Conservation (phyloP, 2,113 vertebrate species). For the Martes martes region DNA sequence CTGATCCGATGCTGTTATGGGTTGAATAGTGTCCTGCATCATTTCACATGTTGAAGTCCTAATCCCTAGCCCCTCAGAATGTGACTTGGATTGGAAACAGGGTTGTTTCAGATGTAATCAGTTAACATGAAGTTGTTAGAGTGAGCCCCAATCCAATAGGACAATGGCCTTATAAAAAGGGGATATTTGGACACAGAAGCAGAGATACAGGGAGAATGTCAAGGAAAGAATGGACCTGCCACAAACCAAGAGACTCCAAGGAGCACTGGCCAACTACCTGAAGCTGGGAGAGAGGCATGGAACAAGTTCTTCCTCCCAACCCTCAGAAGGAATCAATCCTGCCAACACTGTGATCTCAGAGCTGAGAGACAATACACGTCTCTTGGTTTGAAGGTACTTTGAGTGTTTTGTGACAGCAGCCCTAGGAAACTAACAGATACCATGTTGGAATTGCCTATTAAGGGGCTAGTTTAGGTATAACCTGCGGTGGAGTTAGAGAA, state of each 20-base stretch:
- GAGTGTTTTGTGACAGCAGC: not conserved
- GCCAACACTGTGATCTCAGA: not conserved
- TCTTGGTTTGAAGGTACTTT: not conserved
- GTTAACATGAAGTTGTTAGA: not conserved
- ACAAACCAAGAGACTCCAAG: too few relatives aligned
- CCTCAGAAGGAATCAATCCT: not conserved
- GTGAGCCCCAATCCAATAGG: not conserved
- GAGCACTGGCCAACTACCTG: not conserved
- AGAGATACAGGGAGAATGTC: not conserved
- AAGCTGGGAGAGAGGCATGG: not conserved
- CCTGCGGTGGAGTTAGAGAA: too few relatives aligned
- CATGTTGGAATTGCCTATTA: not conserved
- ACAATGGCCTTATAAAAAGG: not conserved
- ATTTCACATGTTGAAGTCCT: not conserved
- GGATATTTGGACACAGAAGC: not conserved
- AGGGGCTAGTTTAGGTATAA: not conserved
- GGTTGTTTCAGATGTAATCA: not conserved
- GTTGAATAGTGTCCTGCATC: not conserved
- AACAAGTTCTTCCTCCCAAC: not conserved
- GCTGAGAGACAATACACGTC: not conserved
- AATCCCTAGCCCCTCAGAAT: not conserved
- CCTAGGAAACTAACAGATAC: not conserved
- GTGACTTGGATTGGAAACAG: not conserved
- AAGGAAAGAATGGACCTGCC: not conserved
- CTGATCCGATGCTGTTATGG: not conserved